Evolutionary conservation across 2,113 vertebrate genomes (phyloP).

Genomic region (Vireo altiloquus): DNA sequence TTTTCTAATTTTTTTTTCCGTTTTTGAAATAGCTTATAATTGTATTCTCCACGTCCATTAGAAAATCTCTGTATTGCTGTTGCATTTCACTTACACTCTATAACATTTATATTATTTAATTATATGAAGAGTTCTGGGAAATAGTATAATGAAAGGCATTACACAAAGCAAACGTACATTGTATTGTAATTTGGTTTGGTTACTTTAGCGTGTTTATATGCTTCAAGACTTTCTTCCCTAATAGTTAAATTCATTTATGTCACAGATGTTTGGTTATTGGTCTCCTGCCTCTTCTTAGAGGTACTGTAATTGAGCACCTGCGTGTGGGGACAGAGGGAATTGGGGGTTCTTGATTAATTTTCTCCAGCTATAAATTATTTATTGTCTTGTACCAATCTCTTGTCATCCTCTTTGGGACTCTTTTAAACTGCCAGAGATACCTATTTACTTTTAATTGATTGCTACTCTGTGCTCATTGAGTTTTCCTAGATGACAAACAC

Average conservation of each 20-base stretch:
- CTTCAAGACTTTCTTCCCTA: slow-evolving; percentile 27
- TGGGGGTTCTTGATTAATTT: slow-evolving; percentile 63
- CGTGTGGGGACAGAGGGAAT: slow-evolving; percentile 31
- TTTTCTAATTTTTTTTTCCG: background rate
- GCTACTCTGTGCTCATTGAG: slow-evolving; percentile 65
- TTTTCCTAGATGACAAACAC: slow-evolving; percentile 57
- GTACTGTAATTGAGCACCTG: slow-evolving; percentile 52
- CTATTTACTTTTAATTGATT: slow-evolving; percentile 78
- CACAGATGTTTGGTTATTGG: slow-evolving; percentile 38
- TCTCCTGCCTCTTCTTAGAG: slow-evolving; percentile 57
- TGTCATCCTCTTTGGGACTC: slow-evolving; percentile 63
- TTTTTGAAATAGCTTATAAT: background rate
- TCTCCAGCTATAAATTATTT: slow-evolving; percentile 71
- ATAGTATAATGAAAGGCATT: slow-evolving; percentile 14
- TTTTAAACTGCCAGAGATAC: slow-evolving; percentile 71
- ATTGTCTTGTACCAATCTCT: slow-evolving; percentile 59
- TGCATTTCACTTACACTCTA: background rate
- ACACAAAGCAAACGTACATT: background rate
- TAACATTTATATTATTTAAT: slow-evolving; percentile 2
- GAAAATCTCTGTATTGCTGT: background rate
- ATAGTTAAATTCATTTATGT: slow-evolving; percentile 53
- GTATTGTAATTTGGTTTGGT: slow-evolving; percentile 23
- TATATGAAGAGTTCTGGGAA: slow-evolving; percentile 19
- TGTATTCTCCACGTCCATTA: background rate
- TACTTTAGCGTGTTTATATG: slow-evolving; percentile 12